These are phyloP conservation scores for Scaptomyza flava DNA, from an alignment of 2,888 invertebrate genomes.

Conservation along the genomic window DNA sequence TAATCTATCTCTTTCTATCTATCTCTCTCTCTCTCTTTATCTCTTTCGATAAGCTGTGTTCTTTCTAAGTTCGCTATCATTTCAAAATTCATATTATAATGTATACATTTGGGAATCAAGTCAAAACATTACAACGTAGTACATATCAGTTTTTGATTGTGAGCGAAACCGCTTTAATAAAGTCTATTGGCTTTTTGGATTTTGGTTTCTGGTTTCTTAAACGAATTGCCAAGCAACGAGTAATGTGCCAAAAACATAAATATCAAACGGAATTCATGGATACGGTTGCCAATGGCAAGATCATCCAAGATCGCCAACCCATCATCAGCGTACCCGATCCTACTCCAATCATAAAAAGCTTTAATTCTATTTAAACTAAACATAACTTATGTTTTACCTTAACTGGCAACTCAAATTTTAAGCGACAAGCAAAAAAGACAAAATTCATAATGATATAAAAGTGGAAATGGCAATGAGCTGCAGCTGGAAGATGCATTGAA, in stretches of 20 bases:
- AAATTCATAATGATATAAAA: neutral
- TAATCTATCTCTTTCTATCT: neutral
- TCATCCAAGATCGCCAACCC: too few species aligned
- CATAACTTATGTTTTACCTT: too few species aligned
- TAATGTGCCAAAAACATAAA: too few species aligned
- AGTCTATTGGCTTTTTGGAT: neutral
- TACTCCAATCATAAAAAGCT: too few species aligned
- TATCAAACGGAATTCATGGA: too few species aligned
- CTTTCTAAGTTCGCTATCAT: conserved; percentile 14
- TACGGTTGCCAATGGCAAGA: too few species aligned
- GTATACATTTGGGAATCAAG: conserved; percentile 10
- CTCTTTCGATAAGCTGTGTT: conserved; percentile 1
- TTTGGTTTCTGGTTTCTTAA: too few species aligned
- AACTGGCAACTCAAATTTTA: too few species aligned
- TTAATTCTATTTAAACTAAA: too few species aligned
- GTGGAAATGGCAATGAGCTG: neutral
- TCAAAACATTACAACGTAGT: conserved; percentile 35
- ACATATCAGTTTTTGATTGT: conserved; percentile 59
- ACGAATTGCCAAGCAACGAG: too few species aligned
- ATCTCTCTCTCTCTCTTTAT: conserved; percentile 7
- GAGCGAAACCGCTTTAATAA: conserved; percentile 14
- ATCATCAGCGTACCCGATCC: too few species aligned
- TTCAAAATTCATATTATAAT: conserved; percentile 4
- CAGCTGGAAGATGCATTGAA: neutral
- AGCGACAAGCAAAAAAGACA: neutral